phyloP scores from a whole-genome alignment of 2,888 invertebrate species.

The Cephus runcator region DNA sequence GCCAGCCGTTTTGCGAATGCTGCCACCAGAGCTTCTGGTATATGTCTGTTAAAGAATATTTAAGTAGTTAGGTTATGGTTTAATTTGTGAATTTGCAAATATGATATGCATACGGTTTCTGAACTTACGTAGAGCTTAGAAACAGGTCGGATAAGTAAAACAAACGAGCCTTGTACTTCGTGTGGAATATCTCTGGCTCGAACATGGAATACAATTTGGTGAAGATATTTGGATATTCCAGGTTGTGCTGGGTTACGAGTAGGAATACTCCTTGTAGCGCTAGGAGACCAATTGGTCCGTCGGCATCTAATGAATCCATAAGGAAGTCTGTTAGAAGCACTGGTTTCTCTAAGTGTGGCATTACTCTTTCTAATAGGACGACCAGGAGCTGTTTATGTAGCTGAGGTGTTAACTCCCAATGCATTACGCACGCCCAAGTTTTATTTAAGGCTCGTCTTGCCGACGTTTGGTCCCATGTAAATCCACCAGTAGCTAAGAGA shows the following conservation, averaged over 20 bases:
- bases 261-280: slow-evolving; percentile 93
- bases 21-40: slow-evolving; percentile 90
- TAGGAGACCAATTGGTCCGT: slow-evolving; percentile 88
- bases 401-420: slow-evolving; percentile 76
- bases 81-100: slow-evolving; percentile 1
- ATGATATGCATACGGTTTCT: neutral
- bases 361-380: slow-evolving; percentile 82
- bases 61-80: neutral
- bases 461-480: slow-evolving; percentile 71
- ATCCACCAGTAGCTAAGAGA: slow-evolving; percentile 37
- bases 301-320: slow-evolving; percentile 87
- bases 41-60: slow-evolving; percentile 72
- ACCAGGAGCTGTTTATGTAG: slow-evolving; percentile 82
- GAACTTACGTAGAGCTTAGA: slow-evolving; percentile 86
- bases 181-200: slow-evolving; percentile 90
- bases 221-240: slow-evolving; percentile 96
- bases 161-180: slow-evolving; percentile 88
- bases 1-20: slow-evolving; percentile 92
- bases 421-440: slow-evolving; percentile 81
- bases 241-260: slow-evolving; percentile 89
- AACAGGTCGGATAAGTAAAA: slow-evolving; percentile 91
- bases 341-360: slow-evolving; percentile 84
- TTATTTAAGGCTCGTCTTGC: slow-evolving; percentile 74
- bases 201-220: slow-evolving; percentile 95
- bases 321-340: slow-evolving; percentile 90